Base-by-base conservation (phyloP, 1,140 invertebrate genomes). In the Stenopsyche tienmushanensis region DNA sequence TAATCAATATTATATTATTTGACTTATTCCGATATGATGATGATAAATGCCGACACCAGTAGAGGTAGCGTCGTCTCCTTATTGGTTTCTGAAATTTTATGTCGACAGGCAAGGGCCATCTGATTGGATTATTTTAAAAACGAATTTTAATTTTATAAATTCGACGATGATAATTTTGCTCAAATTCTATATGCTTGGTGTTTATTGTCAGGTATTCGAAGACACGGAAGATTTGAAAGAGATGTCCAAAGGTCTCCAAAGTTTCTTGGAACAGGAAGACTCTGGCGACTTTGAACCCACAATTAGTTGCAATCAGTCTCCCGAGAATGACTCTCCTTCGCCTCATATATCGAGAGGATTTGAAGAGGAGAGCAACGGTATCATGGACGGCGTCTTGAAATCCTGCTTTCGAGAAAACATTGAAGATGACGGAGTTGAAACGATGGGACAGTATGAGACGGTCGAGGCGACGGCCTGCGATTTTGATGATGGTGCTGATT, bases 21-120 rank as follows among this genome's bases (percentile, higher is more conserved):
- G n/a, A n/a, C n/a, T n/a, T n/a, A n/a, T n/a, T n/a, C n/a, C n/a
- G n/a, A 58, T 17, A 45, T 70, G 69, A 70, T 70, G 69, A 67
- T 70, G 65, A 49, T n/a, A 9, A 18, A 44, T 66, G 69, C 69
- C 52, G 34, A n/a, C 23, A 29, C 53, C 65, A 55, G 24, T 29
- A 64, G 60, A 49, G 26, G 58, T 44, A 62, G 69, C 62, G 69
- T 70, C 53, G 65, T 66, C 69, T 55, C 55, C 44, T 50, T 49
- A 62, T 29, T 67, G 69, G 50, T 64, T 13, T 67, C 69, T 57
- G 34, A 70, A 49, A 45, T 29, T n/a, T 58, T 17, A 17, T 70
- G 69, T 62, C 21, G 69, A 70, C 50, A 34, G 65, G 69, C 69
- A 70, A 70, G 69, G 69, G 69, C 69, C 69, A 70, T 70, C 69